Evolutionary conservation across 1,140 invertebrate species (phyloP), one percentile per base, ranked within the genome.

Genomic region (Lamellibrachia luymesi): DNA sequence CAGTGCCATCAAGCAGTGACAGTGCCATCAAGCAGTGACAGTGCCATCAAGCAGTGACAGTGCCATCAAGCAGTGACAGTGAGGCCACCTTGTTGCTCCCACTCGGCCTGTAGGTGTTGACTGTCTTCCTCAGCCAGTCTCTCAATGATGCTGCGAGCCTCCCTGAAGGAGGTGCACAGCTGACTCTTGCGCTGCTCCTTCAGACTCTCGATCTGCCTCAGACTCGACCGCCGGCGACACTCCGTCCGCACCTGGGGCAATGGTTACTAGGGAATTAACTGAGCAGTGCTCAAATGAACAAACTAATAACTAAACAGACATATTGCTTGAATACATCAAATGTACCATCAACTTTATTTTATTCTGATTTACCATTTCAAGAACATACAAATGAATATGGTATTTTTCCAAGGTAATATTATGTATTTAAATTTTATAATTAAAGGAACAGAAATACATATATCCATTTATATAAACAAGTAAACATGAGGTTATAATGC

Each of bases 181-280:
- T 96, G 95, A 92, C 95, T 96, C 93, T 96, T 96, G 89, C 96
- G 94, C 51, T 96, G 95, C 89, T 96, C 95, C 92, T 95, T 94
- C n/a, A 94, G 92, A 51, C 94, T 95, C 93, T 95, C 94, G 50
- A 94, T 49, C 89, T 92, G 90, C 25, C 50, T 64, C 93, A 92
- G 27, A 91, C 92, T 92, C 22, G 25, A 27, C 89, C 52, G 93
- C 25, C 51, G 64, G 27, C 64, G 51, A 49, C 51, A 4, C 91
- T 91, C 91, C 38, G 91, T 50, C 13, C 51, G 49, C 17, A 51
- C 91, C 91, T 91, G 13, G 90, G 2, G 50, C 6, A 10, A 51
- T 49, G 49, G 25, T 22, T 2, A 6, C 13, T 80, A 10, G 64
- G 64, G 6, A 17, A 80, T 8, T 80, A 80, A 56, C 6, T 56